phyloP scores from a whole-genome alignment of 2,888 invertebrate genomes.

The Andrena fulva region DNA sequence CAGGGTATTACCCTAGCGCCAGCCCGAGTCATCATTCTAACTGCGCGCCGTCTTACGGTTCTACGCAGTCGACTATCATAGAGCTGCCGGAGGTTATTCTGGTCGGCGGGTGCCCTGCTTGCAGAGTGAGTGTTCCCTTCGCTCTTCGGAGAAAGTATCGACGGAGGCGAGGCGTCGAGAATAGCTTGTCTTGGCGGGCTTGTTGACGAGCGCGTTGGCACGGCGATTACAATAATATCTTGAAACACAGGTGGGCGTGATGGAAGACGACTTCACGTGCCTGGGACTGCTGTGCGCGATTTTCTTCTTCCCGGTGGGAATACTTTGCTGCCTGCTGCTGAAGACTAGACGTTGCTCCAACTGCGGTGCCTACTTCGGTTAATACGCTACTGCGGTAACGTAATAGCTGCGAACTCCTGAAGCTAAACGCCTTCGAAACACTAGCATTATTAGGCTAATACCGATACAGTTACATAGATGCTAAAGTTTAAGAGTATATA shows the following conservation, averaged over 20 bases:
- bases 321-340: slow-evolving; percentile 94
- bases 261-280: slow-evolving; percentile 95
- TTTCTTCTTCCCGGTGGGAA: slow-evolving; percentile 94
- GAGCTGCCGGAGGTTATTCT: slow-evolving; percentile 92
- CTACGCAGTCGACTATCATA: slow-evolving; percentile 86
- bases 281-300: slow-evolving; percentile 94
- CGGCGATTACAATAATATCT: not conserved
- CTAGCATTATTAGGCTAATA: slow-evolving; percentile 6
- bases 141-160: not conserved
- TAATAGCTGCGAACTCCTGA: not conserved
- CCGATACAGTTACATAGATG: not conserved
- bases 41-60: slow-evolving; percentile 87
- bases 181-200: too few relatives aligned
- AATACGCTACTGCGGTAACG: slow-evolving; percentile 66
- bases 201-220: not conserved
- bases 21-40: slow-evolving; percentile 65
- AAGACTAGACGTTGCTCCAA: slow-evolving; percentile 94
- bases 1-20: slow-evolving; percentile 86
- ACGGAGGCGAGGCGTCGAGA: not conserved
- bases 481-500: not conserved
- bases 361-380: slow-evolving; percentile 93
- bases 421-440: too few relatives aligned
- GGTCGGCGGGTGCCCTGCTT: slow-evolving; percentile 95
- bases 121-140: slow-evolving; percentile 87
- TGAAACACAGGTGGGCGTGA: slow-evolving; percentile 88